Evolutionary conservation across 2,797 vertebrate genomes (phyloP).

Genomic region (Sarcophilus harrisii): DNA sequence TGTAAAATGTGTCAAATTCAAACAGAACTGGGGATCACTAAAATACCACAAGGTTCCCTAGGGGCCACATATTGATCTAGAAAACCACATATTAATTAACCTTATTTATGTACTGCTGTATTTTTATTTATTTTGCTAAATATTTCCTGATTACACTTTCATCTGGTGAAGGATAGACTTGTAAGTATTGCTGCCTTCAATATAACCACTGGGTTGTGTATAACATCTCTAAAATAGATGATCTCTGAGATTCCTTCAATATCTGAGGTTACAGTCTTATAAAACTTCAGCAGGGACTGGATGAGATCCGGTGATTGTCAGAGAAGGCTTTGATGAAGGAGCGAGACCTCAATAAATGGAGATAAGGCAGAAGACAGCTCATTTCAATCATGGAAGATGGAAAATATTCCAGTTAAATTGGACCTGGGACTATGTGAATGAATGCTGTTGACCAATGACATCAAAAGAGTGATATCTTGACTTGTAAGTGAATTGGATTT

Average conservation of each 20-base stretch:
- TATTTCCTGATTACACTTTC: background rate
- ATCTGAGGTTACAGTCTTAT: background rate
- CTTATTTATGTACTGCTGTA: background rate
- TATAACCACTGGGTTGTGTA: background rate
- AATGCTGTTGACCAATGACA: background rate
- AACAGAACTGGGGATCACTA: background rate
- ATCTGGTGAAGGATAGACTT: background rate
- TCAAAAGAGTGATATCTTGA: background rate
- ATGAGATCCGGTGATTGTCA: background rate
- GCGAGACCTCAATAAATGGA: background rate
- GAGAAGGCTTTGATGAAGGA: background rate
- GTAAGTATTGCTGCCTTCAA: background rate
- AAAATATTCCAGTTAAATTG: background rate
- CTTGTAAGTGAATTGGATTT: background rate
- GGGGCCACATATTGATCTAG: background rate
- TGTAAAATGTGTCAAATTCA: slow-evolving; percentile 13
- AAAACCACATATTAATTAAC: background rate
- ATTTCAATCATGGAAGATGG: background rate
- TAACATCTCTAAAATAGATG: background rate
- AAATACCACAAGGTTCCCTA: background rate
- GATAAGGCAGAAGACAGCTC: background rate
- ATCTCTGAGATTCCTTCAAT: background rate
- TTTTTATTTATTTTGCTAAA: background rate
- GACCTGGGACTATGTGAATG: background rate
- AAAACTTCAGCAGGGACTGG: background rate